A percentile compares a stretch with the other conserved stretches of the same genome.
Conservation (phyloP, 2,797 vertebrate species). For the Crenichthys baileyi region DNA sequence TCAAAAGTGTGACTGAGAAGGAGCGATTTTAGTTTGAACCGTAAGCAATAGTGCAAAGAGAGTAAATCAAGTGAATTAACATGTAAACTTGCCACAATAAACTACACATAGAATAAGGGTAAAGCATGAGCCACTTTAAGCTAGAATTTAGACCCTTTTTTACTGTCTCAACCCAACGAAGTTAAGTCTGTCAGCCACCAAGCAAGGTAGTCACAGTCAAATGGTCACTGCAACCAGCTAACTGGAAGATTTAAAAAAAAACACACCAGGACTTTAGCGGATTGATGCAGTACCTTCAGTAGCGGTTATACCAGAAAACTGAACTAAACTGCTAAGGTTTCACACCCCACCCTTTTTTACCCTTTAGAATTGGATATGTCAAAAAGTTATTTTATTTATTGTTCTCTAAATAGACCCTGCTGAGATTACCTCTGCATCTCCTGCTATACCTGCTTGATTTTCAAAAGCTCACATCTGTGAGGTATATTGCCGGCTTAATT, state of each 20-base stretch:
- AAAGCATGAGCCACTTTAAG: constrained; percentile 6
- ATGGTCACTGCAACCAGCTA: not conserved
- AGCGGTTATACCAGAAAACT: not conserved
- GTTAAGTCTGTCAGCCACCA: not conserved
- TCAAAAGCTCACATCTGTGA: not conserved
- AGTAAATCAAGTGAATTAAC: constrained; percentile 49
- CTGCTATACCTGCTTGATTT: not conserved
- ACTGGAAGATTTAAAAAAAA: not conserved
- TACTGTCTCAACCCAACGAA: not conserved
- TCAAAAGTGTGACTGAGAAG: constrained; percentile 16
- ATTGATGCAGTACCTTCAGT: not conserved
- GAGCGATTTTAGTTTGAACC: not conserved
- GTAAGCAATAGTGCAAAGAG: constrained; percentile 8
- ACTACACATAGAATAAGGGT: constrained; percentile 6
- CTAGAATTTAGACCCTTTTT: not conserved
- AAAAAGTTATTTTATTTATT: not conserved
- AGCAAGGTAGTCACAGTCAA: too few relatives aligned
- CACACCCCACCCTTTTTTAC: not conserved
- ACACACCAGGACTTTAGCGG: not conserved
- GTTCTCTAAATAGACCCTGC: not conserved
- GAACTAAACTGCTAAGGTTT: not conserved
- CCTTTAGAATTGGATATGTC: not conserved
- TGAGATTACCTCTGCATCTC: not conserved
- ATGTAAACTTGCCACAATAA: constrained; percentile 42
- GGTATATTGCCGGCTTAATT: not conserved